Evolutionary conservation across 2,888 invertebrate genomes (phyloP), one percentile per base, ranked within the genome.

Genomic region (Anoncus sp.): DNA sequence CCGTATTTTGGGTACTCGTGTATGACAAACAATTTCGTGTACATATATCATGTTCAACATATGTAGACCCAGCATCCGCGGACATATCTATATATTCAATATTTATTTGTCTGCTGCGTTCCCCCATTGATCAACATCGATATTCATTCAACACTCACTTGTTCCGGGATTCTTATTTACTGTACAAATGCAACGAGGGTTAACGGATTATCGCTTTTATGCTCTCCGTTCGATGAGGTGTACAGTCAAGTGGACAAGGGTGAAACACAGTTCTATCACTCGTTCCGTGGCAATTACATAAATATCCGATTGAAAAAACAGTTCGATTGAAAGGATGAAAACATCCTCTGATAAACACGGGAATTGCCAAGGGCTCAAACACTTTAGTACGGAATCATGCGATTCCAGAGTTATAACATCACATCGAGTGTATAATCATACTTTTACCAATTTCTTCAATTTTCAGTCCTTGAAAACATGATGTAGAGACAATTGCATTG

Each of bases 21-120:
- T 62, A 24, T 66, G 62, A 62, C 60, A 67, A 77, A 62, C 60
- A 62, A 77, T 72, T 51, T 35, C 14, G 12, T 16, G 43, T 66
- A 43, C 24, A 45, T 60, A 60, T 59, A 47, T 66, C 51, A 24
- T 31, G 49, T 53, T 22, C 45, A 53, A 16, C 55, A 53, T 62
- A 31, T 60, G 35, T 45, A 59, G 1, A 31, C 38, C 16, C 1
- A 12, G 24, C 18, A 47, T 38, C 6, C 12, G n/a, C n/a, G 20
- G 27, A 18, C 45, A 35, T 24, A 35, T 40, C 20, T 55, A 18
- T 24, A 47, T 40, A 20, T 49, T 38, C 20, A 22, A 73, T 57
- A 65, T 65, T 40, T 59, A 57, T 66, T 47, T 31, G 49, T 10
- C 22, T 47, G 63, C 16, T 53, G 43, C 45, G 7, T 12, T 12